A percentile compares a stretch with the other conserved stretches of the same genome.
Conservation (phyloP, 2,888 invertebrate genomes). For the Archips xylosteana region DNA sequence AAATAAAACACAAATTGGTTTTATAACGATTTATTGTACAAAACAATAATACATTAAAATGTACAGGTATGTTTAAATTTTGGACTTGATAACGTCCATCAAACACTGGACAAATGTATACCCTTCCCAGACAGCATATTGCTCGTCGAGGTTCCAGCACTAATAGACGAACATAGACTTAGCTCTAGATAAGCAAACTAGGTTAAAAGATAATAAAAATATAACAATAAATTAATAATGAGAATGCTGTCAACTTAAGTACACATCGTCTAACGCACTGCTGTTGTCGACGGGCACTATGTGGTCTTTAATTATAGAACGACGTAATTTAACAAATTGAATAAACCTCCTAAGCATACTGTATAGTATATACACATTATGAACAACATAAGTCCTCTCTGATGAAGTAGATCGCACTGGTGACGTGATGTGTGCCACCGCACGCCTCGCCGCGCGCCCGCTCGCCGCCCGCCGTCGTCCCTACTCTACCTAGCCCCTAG, state of each 20-base stretch:
- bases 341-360: constrained; percentile 85
- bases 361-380: constrained; percentile 84
- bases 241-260: constrained; percentile 84
- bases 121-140: constrained; percentile 85
- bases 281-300: constrained; percentile 84
- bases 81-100: constrained; percentile 80
- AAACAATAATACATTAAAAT: constrained; percentile 87
- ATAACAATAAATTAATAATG: constrained; percentile 83
- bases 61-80: constrained; percentile 86
- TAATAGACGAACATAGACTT: constrained; percentile 80
- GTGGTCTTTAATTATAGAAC: constrained; percentile 83
- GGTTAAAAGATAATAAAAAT: constrained; percentile 81
- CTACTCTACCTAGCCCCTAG: constrained; percentile 45
- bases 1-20: constrained; percentile 64
- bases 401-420: constrained; percentile 67
- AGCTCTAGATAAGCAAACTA: constrained; percentile 85
- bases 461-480: constrained; percentile 49
- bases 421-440: constrained; percentile 54
- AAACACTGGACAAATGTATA: constrained; percentile 83
- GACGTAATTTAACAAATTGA: constrained; percentile 84
- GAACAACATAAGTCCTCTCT: constrained; percentile 78
- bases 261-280: constrained; percentile 84
- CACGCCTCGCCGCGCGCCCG: constrained; percentile 49
- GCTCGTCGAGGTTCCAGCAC: constrained; percentile 85
- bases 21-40: constrained; percentile 87